Conservation (phyloP, 2,888 invertebrate genomes). For the Scaptomyza parva region DNA sequence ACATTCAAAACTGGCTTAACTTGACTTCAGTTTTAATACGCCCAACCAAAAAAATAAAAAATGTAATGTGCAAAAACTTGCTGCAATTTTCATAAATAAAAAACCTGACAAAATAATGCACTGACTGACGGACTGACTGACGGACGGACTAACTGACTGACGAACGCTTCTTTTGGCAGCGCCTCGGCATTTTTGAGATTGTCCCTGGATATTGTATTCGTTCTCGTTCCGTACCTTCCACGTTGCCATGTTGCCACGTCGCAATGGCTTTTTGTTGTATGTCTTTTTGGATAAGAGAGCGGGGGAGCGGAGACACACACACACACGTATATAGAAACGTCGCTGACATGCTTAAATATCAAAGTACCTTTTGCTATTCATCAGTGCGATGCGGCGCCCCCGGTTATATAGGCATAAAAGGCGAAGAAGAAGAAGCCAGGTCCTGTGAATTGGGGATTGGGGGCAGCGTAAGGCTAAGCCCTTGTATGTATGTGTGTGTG, state of each 20-base stretch:
- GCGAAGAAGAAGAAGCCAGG: background rate
- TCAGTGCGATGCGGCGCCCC: slow-evolving; percentile 42
- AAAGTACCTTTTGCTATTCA: slow-evolving; percentile 73
- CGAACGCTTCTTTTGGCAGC: slow-evolving; percentile 43
- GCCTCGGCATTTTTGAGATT: slow-evolving; percentile 46
- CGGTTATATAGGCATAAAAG: slow-evolving; percentile 8
- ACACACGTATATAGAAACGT: slow-evolving; percentile 16
- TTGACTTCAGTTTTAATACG: background rate
- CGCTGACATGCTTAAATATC: slow-evolving; percentile 77
- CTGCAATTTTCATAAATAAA: slow-evolving; percentile 2
- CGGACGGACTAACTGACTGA: slow-evolving; percentile 12
- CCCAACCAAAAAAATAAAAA: background rate
- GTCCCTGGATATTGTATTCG: slow-evolving; percentile 50
- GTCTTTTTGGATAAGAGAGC: slow-evolving; percentile 8
- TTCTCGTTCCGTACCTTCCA: slow-evolving; percentile 10
- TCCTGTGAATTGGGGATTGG: background rate
- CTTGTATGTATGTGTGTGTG: background rate
- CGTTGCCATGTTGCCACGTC: slow-evolving; percentile 6
- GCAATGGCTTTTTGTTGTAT: slow-evolving; percentile 10
- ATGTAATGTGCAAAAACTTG: background rate
- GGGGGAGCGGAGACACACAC: slow-evolving; percentile 13
- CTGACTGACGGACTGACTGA: slow-evolving; percentile 16
- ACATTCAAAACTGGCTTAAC: background rate
- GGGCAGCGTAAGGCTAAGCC: background rate
- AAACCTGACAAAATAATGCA: slow-evolving; percentile 20